A percentile compares a stretch with the other conserved stretches of the same genome.
Conservation (phyloP, 1,140 invertebrate genomes). For the Cotesia vestalis region DNA sequence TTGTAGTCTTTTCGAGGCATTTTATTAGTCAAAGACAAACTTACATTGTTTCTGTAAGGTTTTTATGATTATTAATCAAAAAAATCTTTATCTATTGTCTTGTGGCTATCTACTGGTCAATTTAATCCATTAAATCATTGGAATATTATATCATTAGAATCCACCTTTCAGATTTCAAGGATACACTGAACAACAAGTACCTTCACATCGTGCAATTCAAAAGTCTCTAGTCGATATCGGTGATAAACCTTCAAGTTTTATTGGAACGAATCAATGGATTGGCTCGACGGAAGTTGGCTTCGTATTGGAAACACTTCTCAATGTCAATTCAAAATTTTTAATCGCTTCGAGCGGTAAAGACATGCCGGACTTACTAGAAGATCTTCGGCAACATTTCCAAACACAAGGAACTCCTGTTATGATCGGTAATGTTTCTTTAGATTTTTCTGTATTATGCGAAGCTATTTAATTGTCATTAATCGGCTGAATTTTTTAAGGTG, state of each 20-base stretch:
- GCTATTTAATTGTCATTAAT: not conserved
- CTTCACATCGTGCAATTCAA: constrained; percentile 90
- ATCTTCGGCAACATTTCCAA: constrained; percentile 90
- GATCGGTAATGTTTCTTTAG: constrained; percentile 77
- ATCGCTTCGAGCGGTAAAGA: constrained; percentile 86
- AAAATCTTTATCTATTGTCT: too few species aligned
- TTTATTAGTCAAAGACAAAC: too few species aligned
- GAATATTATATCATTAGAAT: constrained; percentile 29
- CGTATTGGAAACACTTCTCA: constrained; percentile 84
- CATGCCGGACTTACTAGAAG: constrained; percentile 79
- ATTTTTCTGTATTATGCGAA: constrained; percentile 11
- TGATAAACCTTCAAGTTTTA: constrained; percentile 89
- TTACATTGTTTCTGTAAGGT: too few species aligned
- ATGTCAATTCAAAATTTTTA: constrained; percentile 84
- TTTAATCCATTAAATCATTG: too few species aligned
- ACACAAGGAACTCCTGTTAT: constrained; percentile 96
- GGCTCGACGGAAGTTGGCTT: constrained; percentile 97
- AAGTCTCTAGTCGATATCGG: constrained; percentile 93
- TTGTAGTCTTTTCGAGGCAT: too few species aligned
- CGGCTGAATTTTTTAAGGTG: constrained; percentile 71
- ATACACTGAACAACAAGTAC: constrained; percentile 84
- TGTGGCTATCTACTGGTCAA: too few species aligned
- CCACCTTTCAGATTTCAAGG: constrained; percentile 79
- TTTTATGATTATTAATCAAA: too few species aligned
- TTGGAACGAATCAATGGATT: constrained; percentile 96